These are phyloP conservation scores for Cervus canadensis DNA, from an alignment of 2,113 vertebrate species.

Conservation along the genomic window DNA sequence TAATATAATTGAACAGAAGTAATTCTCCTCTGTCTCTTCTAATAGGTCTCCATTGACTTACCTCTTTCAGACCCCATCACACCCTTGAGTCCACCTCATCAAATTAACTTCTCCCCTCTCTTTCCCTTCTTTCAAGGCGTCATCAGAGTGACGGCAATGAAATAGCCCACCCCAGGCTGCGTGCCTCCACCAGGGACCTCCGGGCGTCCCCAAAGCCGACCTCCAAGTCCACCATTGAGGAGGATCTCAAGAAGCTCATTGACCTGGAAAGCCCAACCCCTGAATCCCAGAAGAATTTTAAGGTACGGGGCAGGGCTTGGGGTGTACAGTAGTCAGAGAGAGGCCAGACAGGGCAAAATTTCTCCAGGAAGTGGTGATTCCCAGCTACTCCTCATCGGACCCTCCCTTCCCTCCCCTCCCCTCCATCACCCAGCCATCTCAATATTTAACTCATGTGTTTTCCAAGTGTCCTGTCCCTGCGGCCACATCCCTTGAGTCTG, in stretches of 20 bases:
- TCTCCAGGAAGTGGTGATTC: neutral
- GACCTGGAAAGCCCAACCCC: conserved; percentile 89
- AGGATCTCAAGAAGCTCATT: conserved; percentile 93
- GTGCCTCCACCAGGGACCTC: conserved; percentile 92
- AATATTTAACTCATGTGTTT: neutral
- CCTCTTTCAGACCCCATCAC: neutral
- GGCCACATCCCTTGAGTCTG: too few relatives aligned
- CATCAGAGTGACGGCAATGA: conserved; percentile 93
- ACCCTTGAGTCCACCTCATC: conserved; percentile 26
- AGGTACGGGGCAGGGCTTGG: conserved; percentile 80
- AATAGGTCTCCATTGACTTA: neutral
- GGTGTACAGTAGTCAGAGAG: neutral
- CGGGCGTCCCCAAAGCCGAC: conserved; percentile 89
- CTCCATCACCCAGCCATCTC: fast-evolving
- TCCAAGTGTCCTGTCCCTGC: neutral
- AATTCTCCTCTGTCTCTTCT: neutral
- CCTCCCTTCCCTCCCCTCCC: neutral
- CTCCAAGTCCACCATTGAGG: conserved; percentile 92
- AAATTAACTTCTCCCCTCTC: conserved; percentile 54
- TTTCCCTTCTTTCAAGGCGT: conserved; percentile 84
- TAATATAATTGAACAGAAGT: neutral
- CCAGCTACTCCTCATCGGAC: neutral
- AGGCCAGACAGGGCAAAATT: fast-evolving
- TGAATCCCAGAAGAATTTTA: conserved; percentile 88
- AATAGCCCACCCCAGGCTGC: conserved; percentile 84